Conservation (phyloP, 2,113 vertebrate species). For the Zosterops hypoxanthus region DNA sequence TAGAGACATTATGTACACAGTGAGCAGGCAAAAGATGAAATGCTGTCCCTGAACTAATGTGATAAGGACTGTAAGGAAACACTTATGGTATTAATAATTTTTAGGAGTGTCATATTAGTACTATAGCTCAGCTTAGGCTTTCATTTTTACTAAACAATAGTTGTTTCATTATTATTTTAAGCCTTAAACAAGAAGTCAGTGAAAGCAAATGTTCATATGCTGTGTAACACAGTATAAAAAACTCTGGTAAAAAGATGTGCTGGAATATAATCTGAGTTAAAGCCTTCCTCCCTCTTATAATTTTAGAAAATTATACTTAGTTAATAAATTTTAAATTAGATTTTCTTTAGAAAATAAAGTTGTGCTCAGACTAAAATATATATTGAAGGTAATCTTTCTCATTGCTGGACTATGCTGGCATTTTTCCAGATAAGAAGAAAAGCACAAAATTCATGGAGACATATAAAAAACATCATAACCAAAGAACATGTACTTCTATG, state of each 20-base stretch:
- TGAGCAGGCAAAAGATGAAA: constrained; percentile 8
- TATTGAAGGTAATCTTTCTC: neutral
- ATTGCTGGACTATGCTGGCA: neutral
- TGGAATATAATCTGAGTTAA: neutral
- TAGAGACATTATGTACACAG: neutral
- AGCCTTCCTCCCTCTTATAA: neutral
- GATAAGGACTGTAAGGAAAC: constrained; percentile 48
- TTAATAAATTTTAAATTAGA: neutral
- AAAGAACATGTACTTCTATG: neutral
- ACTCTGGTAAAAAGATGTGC: neutral
- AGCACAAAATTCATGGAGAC: neutral
- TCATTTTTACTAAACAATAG: neutral
- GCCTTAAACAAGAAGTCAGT: neutral
- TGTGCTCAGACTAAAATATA: neutral
- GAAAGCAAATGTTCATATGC: neutral
- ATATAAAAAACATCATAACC: neutral
- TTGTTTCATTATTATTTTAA: constrained; percentile 41
- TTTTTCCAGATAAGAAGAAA: neutral
- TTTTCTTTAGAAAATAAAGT: neutral
- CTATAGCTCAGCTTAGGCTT: neutral
- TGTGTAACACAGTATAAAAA: neutral
- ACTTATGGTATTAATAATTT: constrained; percentile 12
- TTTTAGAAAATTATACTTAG: neutral
- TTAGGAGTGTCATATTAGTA: constrained; percentile 17
- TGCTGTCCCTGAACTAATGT: constrained; percentile 14